Percentiles rank a stretch among this genome's conserved stretches.
Conservation (phyloP, 1,140 invertebrate species). For the Calephelis virginiensis region DNA sequence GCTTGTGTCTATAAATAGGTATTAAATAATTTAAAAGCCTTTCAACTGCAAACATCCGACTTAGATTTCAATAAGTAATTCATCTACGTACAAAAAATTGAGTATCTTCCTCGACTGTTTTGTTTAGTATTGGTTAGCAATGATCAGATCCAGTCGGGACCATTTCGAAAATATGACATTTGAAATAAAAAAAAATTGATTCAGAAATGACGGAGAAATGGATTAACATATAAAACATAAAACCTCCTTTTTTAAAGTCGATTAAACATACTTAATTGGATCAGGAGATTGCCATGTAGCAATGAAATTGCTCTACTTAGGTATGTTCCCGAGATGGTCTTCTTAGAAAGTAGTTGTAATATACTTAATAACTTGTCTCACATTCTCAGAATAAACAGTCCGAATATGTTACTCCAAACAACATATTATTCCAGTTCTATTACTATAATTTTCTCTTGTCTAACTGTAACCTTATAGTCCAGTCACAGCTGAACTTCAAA, state of each 20-base stretch:
- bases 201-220: too few species aligned
- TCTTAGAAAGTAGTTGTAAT: constrained; percentile 4
- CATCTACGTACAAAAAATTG: too few species aligned
- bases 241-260: background rate
- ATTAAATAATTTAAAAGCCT: too few species aligned
- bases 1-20: too few species aligned
- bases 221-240: too few species aligned
- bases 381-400: constrained; percentile 18
- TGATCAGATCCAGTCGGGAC: too few species aligned
- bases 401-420: constrained; percentile 32
- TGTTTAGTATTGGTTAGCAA: too few species aligned
- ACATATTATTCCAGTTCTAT: constrained; percentile 45
- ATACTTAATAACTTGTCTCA: background rate
- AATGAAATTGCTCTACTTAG: background rate
- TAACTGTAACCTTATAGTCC: constrained; percentile 26
- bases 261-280: background rate
- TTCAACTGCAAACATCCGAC: too few species aligned
- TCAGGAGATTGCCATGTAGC: background rate
- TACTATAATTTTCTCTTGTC: constrained; percentile 50
- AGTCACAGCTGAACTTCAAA: constrained; percentile 29
- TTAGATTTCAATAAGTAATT: too few species aligned
- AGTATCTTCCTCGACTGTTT: too few species aligned
- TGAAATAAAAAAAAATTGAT: too few species aligned
- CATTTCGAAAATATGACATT: too few species aligned
- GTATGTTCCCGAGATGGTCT: background rate